Evolutionary conservation across 2,888 invertebrate genomes (phyloP), one percentile per base, ranked within the genome.

Genomic region (Hirtodrosophila confusa): DNA sequence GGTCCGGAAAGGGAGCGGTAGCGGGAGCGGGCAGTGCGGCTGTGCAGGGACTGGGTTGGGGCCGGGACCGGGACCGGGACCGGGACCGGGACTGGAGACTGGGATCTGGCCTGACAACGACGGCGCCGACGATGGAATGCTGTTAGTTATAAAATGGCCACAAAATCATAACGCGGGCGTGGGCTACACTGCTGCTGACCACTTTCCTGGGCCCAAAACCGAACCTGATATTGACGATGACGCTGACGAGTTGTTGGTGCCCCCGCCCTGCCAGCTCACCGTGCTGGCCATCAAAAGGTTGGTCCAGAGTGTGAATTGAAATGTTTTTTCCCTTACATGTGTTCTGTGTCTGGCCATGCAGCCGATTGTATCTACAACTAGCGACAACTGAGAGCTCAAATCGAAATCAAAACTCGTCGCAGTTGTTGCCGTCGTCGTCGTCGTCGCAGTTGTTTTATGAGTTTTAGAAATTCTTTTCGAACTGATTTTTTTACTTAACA

Each of bases 101-200:
- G 27, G 27, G 27, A 9, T 7, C 31, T 8, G 9, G 31, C 31
- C 31, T 62, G 50, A 53, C 40, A 69, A 17, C 43, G 62, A 56
- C 76, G 84, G 60, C 79, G 66, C 60, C 69, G 80, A 48, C 83
- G 55, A 54, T 82, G 82, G 82, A 82, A 82, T 82, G 82, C 79
- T 82, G 82, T 85, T 82, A 82, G 82, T 79, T 82, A 82, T 82
- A 82, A 82, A 82, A 82, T 88, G 86, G 88, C 86, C 82, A 83
- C 88, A 88, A 88, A 88, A 88, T 86, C 82, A 82, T 86, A 88
- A 86, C 84, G 86, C 82, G 76, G 83, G 88, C 82, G 88, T 82
- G 82, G 88, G 88, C 66, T 50, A 47, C n/a, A 56, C 53, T 27
- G 57, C 17, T 17, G 17, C 17, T 61, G 66, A 56, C 68, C 58